Evolutionary conservation across 2,888 invertebrate genomes (phyloP).

Genomic region (Strigamia maritima): DNA sequence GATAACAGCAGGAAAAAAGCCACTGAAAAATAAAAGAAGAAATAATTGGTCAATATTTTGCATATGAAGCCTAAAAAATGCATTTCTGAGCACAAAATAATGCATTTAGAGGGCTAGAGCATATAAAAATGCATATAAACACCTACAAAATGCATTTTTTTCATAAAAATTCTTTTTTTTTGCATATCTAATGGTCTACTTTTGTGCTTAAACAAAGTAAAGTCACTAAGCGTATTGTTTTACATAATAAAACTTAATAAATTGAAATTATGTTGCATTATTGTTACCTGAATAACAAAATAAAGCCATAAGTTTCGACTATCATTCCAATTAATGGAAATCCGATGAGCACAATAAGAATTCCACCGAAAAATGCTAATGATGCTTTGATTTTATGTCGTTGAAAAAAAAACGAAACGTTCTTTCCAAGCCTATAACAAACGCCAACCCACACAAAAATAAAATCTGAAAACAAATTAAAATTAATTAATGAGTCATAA

Average conservation of each 20-base stretch:
- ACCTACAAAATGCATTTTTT: too few species aligned
- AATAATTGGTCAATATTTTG: neutral
- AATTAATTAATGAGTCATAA: neutral
- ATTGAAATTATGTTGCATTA: neutral
- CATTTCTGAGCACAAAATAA: too few species aligned
- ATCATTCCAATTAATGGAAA: constrained; percentile 97
- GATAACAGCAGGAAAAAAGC: constrained; percentile 93
- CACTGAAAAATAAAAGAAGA: constrained; percentile 62
- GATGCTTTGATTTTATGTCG: constrained; percentile 89
- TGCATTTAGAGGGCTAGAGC: too few species aligned
- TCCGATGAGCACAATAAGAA: constrained; percentile 84
- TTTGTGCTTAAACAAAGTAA: too few species aligned
- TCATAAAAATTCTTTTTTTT: too few species aligned
- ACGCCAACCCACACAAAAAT: constrained; percentile 89
- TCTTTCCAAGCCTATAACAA: constrained; percentile 92
- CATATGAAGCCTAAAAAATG: neutral
- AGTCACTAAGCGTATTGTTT: too few species aligned
- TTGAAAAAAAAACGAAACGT: constrained; percentile 98
- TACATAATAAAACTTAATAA: too few species aligned
- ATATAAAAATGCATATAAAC: too few species aligned
- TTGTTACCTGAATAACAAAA: constrained; percentile 61
- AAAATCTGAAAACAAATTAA: constrained; percentile 72
- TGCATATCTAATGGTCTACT: too few species aligned
- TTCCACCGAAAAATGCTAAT: constrained; percentile 86
- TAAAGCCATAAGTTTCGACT: constrained; percentile 93